Evolutionary conservation across 2,797 vertebrate genomes (phyloP), one percentile per base, ranked within the genome.

Genomic region (Sitta carolinensis): DNA sequence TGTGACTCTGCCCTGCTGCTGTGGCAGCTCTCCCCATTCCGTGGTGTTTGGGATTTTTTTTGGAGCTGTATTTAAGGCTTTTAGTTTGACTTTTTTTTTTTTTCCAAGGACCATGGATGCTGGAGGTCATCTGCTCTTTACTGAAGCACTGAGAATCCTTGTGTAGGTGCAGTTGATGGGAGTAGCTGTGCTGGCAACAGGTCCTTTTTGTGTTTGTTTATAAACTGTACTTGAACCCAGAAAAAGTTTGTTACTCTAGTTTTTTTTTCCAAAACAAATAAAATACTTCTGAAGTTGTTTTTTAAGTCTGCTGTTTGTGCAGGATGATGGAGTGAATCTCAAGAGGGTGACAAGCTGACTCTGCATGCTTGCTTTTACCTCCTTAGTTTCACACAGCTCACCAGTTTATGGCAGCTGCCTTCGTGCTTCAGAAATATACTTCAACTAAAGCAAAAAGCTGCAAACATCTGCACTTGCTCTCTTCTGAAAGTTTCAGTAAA

Each of bases 201-300:
- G 92, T 92, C 93, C 83, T 91, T 25, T 59, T 68, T 54, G 85
- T 91, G 82, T 95, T 95, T 91, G 82, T 95, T 95, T 88, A 59
- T 91, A 84, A 95, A 64, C 43, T 86, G 48, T 93, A 97, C 95
- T 97, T 97, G 95, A 97, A 95, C 32, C 78, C 83, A 91, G 77
- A 93, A 27, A 38, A 95, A 93, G 87, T 96, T 96, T 96, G 90
- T 94, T 94, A 93, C 84, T 97, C 80, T 94, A 89, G 86, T 94
- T 97, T 97, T 91, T 97, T 91, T 96, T 96, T 92, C 95, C 94
- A 96, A 92, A 97, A 96, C 70, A 95, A 96, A 97, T 97, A 97
- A 98, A 98, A 74, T 95, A 84, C 95, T 97, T 96, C 92, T 90
- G 90, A 89, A 95, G 87, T 91, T 84, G 40, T 58, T 81, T 77